phyloP scores from a whole-genome alignment of 2,113 vertebrate species.

The Pseudopodoces humilis region DNA sequence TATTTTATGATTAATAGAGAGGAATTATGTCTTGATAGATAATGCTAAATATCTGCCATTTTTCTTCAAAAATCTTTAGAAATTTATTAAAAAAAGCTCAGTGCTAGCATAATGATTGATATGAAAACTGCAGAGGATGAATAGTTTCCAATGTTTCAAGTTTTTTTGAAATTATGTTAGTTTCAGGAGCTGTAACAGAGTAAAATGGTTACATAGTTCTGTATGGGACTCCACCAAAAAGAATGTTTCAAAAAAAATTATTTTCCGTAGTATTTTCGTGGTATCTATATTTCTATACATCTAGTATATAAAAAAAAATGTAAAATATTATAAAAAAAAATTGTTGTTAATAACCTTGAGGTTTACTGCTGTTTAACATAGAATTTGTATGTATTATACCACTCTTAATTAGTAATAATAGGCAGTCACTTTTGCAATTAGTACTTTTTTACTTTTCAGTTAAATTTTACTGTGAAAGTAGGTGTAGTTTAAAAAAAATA shows the following conservation, averaged over 20 bases:
- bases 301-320: not conserved
- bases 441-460: not conserved
- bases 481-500: not conserved
- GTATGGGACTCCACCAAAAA: not conserved
- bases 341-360: not conserved
- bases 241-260: not conserved
- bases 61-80: slow-evolving; percentile 67
- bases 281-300: not conserved
- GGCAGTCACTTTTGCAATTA: not conserved
- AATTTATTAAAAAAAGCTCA: slow-evolving; percentile 66
- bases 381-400: not conserved
- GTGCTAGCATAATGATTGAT: slow-evolving; percentile 59
- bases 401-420: not conserved
- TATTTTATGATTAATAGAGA: slow-evolving; percentile 70
- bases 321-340: not conserved
- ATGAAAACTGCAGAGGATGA: slow-evolving; percentile 33
- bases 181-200: not conserved
- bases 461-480: not conserved
- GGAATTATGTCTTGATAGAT: slow-evolving; percentile 65
- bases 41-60: slow-evolving; percentile 69
- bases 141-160: slow-evolving; percentile 41
- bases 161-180: slow-evolving; percentile 37
- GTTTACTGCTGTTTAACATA: not conserved
- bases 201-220: not conserved
- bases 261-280: not conserved